Evolutionary conservation across 2,113 vertebrate genomes (phyloP), one percentile per base, ranked within the genome.

Genomic region (Cynopterus brachyotis): DNA sequence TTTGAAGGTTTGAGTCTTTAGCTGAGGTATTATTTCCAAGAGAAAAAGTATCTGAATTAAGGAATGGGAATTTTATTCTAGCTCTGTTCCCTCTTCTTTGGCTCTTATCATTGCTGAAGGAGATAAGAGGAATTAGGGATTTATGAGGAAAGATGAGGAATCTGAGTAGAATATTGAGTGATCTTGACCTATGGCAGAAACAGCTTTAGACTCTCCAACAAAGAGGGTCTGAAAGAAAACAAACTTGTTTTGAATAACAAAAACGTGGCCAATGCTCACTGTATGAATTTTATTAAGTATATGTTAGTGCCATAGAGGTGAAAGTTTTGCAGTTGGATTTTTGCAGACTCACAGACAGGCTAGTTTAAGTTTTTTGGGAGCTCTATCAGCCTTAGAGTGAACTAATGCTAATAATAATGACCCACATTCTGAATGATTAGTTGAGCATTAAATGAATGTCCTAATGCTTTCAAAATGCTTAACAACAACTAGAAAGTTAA

Each of bases 1-100:
- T 28, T 86, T 67, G 1, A 95, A 89, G 76, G n/a, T 94, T 76
- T 82, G 15, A 47, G 35, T 96, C 50, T 91, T 60, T 93, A 96
- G 37, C 3, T 55, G 12, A 87, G 88, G 2, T 84, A 96, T 83
- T 64, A 0, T 82, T 97, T 96, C 87, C 42, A 59, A 95, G 22
- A 92, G 80, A 81, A 82, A 84, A 94, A 83, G 0, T 1, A 17
- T 97, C 35, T 84, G n/a, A 93, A 94, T 45, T 3, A 76, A 59
- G 42, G 37, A 57, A 50, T 9, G 32, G 0, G 5, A 1, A 32
- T 78, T 88, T 76, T 67, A 75, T 26, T 40, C 0, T 75, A 64
- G 1, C 69, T 97, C 79, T 95, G 32, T 89, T 57, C 60, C 55
- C 60, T 72, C 45, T 72, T 66, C 30, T 60, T 13, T 73, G 73